Evolutionary conservation across 2,113 vertebrate genomes (phyloP), one percentile per base, ranked within the genome.

Genomic region (Sylvia atricapilla): DNA sequence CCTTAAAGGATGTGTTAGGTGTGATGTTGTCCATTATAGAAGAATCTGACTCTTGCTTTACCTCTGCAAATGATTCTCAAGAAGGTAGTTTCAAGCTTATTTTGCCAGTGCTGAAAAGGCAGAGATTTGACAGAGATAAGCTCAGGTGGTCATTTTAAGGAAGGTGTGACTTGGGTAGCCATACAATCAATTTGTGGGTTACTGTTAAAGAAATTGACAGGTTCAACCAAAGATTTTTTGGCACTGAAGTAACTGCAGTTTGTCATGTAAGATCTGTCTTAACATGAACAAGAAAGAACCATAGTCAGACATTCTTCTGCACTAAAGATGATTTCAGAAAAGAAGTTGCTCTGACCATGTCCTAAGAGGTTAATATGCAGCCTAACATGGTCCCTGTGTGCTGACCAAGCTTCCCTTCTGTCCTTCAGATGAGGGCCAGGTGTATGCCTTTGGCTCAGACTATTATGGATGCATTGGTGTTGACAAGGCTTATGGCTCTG

Each of bases 381-480:
- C 23, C 44, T 64, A 22, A 55, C 56, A 58, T 8, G 8, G 50
- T 10, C 8, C 53, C 27, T 10, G 2, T 58, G 47, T 82, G 44
- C 58, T 96, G 39, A 95, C 30, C 50, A 14, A 93, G 49, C 46
- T 96, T 90, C 46, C 46, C 13, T 95, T 94, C 56, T 78, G 60
- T 91, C 70, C 89, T 93, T 30, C 97, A 99, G 99, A 99, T 94
- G 99, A 99, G 92, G 99, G 99, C 94, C 99, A 99, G 97, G 97
- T 99, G 90, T 99, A 99, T 97, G 98, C 99, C 97, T 99, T 99
- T 82, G 99, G 99, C 75, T 99, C 99, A 0, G 99, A 99, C 96
- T 99, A 99, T 92, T 99, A 99, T 1, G 99, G 99, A 93, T 99
- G 99, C 95, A 98, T 99, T n/a, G 99, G 99, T 0, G 87, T 99